A percentile compares a stretch with the other conserved stretches of the same genome.
These are phyloP conservation scores for Acanthosepion pharaonis DNA, from an alignment of 2,888 invertebrate genomes.

Conservation along the genomic window DNA sequence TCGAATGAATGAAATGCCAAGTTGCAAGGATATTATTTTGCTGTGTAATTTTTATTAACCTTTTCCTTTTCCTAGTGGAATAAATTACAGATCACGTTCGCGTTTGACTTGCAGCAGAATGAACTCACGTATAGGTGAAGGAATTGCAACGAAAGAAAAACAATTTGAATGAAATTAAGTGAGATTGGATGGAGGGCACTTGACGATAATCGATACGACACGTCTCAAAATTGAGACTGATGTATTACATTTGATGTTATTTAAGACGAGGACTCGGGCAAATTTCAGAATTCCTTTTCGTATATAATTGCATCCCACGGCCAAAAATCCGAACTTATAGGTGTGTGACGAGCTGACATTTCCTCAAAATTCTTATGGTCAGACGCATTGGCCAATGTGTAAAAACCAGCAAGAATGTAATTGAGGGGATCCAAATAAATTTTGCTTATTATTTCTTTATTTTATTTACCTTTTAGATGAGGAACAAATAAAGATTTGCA, in stretches of 20 bases:
- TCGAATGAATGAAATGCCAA: neutral
- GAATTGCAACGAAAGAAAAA: neutral
- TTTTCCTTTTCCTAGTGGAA: neutral
- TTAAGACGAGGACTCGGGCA: neutral
- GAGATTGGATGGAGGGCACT: neutral
- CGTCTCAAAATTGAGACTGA: neutral
- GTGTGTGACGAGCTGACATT: neutral
- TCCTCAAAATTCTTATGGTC: neutral
- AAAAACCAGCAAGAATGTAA: no score
- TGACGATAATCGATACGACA: neutral
- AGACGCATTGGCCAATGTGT: no score
- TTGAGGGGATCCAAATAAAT: no score
- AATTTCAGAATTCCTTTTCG: neutral
- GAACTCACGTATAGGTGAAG: neutral
- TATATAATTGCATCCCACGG: neutral
- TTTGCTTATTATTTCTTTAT: no score
- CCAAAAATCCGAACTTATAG: neutral
- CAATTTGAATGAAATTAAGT: neutral
- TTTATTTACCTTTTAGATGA: no score
- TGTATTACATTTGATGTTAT: neutral
- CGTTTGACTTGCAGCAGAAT: neutral
- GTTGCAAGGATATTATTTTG: neutral
- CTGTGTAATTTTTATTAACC: neutral
- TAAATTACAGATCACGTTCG: constrained; percentile 33
- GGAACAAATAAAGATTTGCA: no score